Base-by-base conservation (phyloP, 1,140 invertebrate genomes). In the Sycophaga agraensis region DNA sequence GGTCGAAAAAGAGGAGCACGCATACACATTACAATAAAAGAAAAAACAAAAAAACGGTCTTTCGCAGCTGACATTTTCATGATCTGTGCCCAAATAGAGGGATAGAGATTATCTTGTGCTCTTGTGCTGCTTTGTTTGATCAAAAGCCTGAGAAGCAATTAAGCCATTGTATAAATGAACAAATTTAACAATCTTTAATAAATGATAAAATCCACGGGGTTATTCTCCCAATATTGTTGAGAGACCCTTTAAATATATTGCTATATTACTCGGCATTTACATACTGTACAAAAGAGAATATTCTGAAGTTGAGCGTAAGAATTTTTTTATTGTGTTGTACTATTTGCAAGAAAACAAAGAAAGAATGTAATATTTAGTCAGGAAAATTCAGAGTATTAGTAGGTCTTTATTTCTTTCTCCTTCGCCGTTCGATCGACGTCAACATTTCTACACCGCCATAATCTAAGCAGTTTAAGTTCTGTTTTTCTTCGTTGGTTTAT, bases 121-220 rank as follows among this genome's bases (percentile, higher is more conserved):
- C 45, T 48, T 45, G 59, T 54, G 51, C 31, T 39, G 24, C 39
- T 61, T 31, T 34, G 40, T 53, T 53, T 53, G 53, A 60, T 40
- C 39, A 53, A 53, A 48, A 35, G 39, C 49, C 22, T 19, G 19
- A 34, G 74, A 77, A 73, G 73, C 71, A 72, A 78, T 75, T 78
- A 74, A 74, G 74, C 76, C 72, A 75, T 80, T 81, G 79, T 80
- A 81, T 81, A 81, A 81, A 81, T 79, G 79, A 81, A 80, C 77
- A 80, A 81, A 80, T 81, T 80, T 79, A 80, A 78, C 79, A 81
- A 79, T 79, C 79, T 81, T 80, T 79, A 81, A 79, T 79, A 79
- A 81, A 79, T 78, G 66, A 76, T 76, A 71, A 80, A 80, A 81
- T 64, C 54, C 22, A 54, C 22, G 22, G 50, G 56, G 55, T 46